Evolutionary conservation across 2,888 invertebrate genomes (phyloP), one percentile per base, ranked within the genome.

Genomic region (Cheiracanthium punctorium): DNA sequence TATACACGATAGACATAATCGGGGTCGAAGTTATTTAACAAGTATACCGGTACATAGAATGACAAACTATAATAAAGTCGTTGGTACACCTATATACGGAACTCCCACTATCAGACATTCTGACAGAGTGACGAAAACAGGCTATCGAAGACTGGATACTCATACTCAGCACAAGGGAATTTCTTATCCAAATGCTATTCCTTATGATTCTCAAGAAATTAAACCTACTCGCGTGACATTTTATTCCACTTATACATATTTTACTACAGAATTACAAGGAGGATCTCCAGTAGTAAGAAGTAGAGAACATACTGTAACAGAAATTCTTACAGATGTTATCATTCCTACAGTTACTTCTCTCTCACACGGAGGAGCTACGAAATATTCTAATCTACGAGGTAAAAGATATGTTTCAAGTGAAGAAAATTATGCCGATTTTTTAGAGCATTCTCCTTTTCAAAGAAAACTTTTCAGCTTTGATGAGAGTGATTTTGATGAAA

Each of bases 191-290:
- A 81, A 87, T 33, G 73, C 70, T 0, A 70, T 81, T 17, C 33
- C 37, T 14, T 20, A 81, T 28, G 67, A 17, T 0, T 43, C n/a
- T 20, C 28, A 48, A 20, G 67, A 48, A 8, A 69, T 88, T 24
- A 82, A 82, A 58, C 88, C 89, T 69, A 89, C 88, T 28, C 88
- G 76, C 17, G 88, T 89, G 14, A 89, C 89, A 4, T 89, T 64
- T 75, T 89, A 88, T 64, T 89, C 89, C 5, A 89, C 89, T 1
- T 89, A 89, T 33, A 89, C 89, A 0, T 84, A 88, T 58, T 88
- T 84, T 32, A 89, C 89, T 7, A 89, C 89, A 8, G 88, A 88
- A 71, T 71, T 89, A 10, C 33, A 72, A 12, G 65, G 88, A 69
- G 89, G 88, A 17, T 84, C 73, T 2, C 89, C 89, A 17, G 72